A percentile compares a stretch with the other conserved stretches of the same genome.
Evolutionary conservation across 2,113 vertebrate species (phyloP).

Genomic region (Mustela nigripes): DNA sequence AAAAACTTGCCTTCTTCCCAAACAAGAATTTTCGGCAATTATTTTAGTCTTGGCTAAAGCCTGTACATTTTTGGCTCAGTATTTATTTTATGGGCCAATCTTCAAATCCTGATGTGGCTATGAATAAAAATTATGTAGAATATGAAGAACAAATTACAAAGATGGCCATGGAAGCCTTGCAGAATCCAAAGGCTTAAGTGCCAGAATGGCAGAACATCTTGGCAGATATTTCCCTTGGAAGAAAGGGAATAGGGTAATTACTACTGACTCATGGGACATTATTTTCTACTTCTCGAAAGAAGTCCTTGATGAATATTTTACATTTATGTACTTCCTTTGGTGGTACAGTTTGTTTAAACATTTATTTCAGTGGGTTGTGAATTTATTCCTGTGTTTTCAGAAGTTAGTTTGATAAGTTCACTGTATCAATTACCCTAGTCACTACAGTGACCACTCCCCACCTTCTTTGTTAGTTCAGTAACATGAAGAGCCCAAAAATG

Average conservation of each 20-base stretch:
- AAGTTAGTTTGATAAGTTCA: neutral
- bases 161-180: neutral
- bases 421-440: neutral
- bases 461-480: neutral
- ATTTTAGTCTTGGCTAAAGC: conserved; percentile 52
- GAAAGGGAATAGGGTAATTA: neutral
- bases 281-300: conserved; percentile 15
- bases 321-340: neutral
- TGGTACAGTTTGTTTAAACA: neutral
- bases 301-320: neutral
- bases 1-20: neutral
- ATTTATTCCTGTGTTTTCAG: conserved; percentile 15
- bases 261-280: neutral
- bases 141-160: conserved; percentile 59
- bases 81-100: conserved; percentile 48
- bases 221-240: neutral
- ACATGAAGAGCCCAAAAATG: neutral
- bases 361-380: conserved; percentile 36
- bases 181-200: neutral
- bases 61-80: conserved; percentile 23
- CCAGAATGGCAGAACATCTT: neutral
- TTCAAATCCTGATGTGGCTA: conserved; percentile 55
- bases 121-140: conserved; percentile 77
- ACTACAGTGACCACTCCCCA: neutral
- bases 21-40: conserved; percentile 55